These are phyloP conservation scores for Actenoides lindsayi DNA, from an alignment of 2,113 vertebrate species.

Conservation along the genomic window DNA sequence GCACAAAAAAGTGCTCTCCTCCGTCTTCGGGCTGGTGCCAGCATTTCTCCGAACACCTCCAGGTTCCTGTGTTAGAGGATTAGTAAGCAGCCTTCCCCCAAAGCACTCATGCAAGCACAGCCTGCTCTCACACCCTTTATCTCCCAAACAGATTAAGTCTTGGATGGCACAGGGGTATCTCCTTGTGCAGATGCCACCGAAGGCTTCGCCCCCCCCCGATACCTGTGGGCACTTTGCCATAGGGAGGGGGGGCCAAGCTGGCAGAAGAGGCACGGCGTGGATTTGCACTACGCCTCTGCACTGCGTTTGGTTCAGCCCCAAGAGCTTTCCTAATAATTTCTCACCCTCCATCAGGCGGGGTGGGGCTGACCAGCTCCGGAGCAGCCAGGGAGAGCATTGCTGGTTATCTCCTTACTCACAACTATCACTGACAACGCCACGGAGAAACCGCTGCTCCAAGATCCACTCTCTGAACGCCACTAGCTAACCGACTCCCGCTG, in stretches of 20 bases:
- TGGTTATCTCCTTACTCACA: not conserved
- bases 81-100: not conserved
- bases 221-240: rapidly evolving
- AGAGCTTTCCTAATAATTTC: not conserved
- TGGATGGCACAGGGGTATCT: not conserved
- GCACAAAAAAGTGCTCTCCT: not conserved
- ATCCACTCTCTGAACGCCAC: not conserved
- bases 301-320: rapidly evolving
- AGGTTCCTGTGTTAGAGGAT: not conserved
- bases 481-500: rapidly evolving
- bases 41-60: not conserved
- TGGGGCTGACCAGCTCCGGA: not conserved
- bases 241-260: not conserved
- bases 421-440: not conserved
- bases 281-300: rapidly evolving
- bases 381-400: not conserved
- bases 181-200: not conserved
- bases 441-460: not conserved
- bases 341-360: too few relatives aligned
- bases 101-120: not conserved
- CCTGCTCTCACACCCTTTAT: not conserved
- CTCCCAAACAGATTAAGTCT: not conserved
- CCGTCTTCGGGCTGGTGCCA: not conserved
- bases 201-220: rapidly evolving
- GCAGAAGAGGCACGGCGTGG: rapidly evolving